phyloP scores from a whole-genome alignment of 2,113 vertebrate genomes.

The Ifrita kowaldi region DNA sequence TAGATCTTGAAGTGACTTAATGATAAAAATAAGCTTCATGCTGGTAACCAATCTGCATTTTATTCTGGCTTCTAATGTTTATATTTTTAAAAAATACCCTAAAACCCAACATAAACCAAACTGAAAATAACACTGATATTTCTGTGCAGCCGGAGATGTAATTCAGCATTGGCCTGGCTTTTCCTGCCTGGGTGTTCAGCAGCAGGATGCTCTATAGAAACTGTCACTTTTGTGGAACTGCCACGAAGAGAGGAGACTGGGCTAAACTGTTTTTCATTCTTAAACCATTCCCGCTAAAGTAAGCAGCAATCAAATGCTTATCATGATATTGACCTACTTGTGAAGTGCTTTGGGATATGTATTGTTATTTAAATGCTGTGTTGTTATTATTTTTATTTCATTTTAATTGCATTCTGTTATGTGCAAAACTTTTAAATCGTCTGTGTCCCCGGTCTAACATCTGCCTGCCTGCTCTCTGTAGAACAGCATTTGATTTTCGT shows the following conservation, averaged over 20 bases:
- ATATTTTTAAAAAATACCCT: background rate
- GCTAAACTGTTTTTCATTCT: background rate
- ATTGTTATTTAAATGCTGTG: background rate
- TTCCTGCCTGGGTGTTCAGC: background rate
- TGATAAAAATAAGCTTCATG: background rate
- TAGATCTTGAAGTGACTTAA: background rate
- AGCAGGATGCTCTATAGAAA: background rate
- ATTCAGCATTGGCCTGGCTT: background rate
- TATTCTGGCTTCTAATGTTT: background rate
- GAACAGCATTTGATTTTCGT: background rate
- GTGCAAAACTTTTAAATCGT: background rate
- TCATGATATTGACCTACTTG: background rate
- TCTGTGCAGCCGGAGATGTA: background rate
- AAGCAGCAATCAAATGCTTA: background rate
- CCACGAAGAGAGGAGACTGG: background rate
- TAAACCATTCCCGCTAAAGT: background rate
- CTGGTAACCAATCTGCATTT: background rate
- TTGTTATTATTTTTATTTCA: constrained; percentile 2
- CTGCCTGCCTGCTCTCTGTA: background rate
- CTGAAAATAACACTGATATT: background rate
- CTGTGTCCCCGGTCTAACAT: background rate
- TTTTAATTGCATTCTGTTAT: background rate
- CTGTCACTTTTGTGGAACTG: background rate
- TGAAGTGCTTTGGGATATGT: background rate
- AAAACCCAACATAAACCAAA: background rate